A percentile compares a stretch with the other conserved stretches of the same genome.
Evolutionary conservation across 2,797 vertebrate species (phyloP).

Genomic region (Pangasius mekongensis): DNA sequence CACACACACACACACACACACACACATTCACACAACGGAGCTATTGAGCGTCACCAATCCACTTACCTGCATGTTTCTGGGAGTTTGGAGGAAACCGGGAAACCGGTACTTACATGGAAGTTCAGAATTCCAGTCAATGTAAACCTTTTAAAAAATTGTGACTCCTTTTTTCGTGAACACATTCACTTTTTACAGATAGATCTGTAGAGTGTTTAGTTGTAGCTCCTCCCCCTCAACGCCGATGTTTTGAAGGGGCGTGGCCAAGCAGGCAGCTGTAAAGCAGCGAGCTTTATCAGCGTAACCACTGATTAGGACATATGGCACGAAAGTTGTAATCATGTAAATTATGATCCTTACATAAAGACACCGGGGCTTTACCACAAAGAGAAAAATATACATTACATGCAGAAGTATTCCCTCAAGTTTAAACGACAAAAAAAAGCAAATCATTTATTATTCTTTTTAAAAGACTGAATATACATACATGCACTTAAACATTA

Average conservation of each 20-base stretch:
- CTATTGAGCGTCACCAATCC: no score
- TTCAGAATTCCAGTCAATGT: background rate
- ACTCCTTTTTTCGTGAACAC: background rate
- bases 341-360: background rate
- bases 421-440: constrained; percentile 55
- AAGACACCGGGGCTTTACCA: background rate
- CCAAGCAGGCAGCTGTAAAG: background rate
- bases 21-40: background rate
- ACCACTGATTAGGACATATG: background rate
- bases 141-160: no score
- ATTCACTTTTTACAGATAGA: no score
- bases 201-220: background rate
- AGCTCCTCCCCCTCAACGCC: background rate
- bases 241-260: background rate
- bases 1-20: background rate
- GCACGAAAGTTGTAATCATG: no score
- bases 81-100: background rate
- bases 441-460: constrained; percentile 73
- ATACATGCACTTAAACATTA: constrained; percentile 64
- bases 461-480: constrained; percentile 77
- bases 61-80: background rate
- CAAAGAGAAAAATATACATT: background rate
- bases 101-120: background rate
- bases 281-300: background rate
- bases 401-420: background rate